These are phyloP conservation scores for Drosophila eohydei DNA, from an alignment of 2,888 invertebrate species.

Conservation along the genomic window DNA sequence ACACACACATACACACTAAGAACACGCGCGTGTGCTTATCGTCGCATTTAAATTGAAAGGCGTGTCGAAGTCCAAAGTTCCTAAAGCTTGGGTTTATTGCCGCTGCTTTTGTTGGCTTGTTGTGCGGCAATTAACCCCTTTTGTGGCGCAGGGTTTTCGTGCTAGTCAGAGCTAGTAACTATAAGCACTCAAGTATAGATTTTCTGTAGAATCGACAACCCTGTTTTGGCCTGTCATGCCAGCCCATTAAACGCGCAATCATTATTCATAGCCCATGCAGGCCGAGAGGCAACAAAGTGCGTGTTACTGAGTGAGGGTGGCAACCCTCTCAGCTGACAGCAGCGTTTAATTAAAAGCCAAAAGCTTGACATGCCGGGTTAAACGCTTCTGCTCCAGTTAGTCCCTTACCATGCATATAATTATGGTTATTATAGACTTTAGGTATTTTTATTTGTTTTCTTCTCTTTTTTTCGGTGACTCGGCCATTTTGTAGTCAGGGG, in stretches of 20 bases:
- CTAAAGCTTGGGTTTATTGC: constrained; percentile 55
- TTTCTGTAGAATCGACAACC: constrained; percentile 28
- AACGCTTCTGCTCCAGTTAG: constrained; percentile 46
- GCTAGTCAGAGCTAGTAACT: neutral
- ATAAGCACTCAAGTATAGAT: neutral
- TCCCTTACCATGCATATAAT: constrained; percentile 50
- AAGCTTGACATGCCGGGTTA: constrained; percentile 63
- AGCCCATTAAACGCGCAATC: constrained; percentile 56
- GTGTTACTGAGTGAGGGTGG: constrained; percentile 10
- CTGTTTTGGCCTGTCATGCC: constrained; percentile 32
- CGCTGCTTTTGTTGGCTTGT: constrained; percentile 42
- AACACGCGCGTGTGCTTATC: constrained; percentile 48
- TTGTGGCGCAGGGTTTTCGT: constrained; percentile 42
- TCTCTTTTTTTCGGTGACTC: constrained; percentile 5
- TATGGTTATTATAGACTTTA: constrained; percentile 43
- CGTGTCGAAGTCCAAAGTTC: constrained; percentile 63
- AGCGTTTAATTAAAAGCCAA: constrained; percentile 68
- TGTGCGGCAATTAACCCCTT: constrained; percentile 73
- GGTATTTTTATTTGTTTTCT: constrained; percentile 13
- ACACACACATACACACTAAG: constrained; percentile 2
- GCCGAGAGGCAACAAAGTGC: neutral
- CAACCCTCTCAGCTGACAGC: constrained; percentile 56
- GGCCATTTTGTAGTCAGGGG: constrained; percentile 61
- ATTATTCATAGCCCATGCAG: constrained; percentile 57
- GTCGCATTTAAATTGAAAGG: constrained; percentile 73